phyloP scores from a whole-genome alignment of 64 coral and sea anemone genomes.

The Catalaphyllia jardinei region DNA sequence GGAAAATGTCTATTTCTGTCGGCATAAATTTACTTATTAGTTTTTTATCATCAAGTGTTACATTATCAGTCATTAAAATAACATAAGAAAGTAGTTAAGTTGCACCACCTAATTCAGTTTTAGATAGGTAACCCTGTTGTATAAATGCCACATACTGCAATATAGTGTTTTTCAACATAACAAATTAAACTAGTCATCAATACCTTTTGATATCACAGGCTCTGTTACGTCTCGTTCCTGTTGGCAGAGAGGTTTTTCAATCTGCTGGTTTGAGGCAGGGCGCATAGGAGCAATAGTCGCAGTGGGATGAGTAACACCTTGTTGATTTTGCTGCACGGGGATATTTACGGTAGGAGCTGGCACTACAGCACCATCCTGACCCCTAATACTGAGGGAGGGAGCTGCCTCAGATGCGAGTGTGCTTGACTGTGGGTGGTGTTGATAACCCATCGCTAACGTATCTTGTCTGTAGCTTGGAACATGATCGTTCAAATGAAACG shows the following conservation, averaged over 20 bases:
- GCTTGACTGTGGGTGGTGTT: background rate
- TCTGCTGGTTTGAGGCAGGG: background rate
- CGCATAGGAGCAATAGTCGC: slow-evolving; percentile 42
- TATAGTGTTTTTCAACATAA: no score
- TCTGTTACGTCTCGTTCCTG: background rate
- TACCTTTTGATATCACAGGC: background rate
- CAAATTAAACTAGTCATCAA: background rate
- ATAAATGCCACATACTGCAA: no score
- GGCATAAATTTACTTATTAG: no score
- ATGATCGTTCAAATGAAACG: background rate
- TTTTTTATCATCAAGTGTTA: no score
- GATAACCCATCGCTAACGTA: background rate
- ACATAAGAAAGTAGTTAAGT: no score
- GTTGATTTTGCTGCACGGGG: background rate
- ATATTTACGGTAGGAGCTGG: background rate
- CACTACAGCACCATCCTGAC: background rate
- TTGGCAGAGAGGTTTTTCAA: background rate
- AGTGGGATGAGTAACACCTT: background rate
- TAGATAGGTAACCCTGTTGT: no score
- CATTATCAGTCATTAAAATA: no score
- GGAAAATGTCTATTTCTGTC: no score
- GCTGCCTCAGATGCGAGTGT: background rate
- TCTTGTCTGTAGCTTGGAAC: background rate
- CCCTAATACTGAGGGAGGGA: no score
- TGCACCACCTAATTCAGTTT: no score